Evolutionary conservation across 2,888 invertebrate species (phyloP), one percentile per base, ranked within the genome.

Genomic region (Apotomis capreana): DNA sequence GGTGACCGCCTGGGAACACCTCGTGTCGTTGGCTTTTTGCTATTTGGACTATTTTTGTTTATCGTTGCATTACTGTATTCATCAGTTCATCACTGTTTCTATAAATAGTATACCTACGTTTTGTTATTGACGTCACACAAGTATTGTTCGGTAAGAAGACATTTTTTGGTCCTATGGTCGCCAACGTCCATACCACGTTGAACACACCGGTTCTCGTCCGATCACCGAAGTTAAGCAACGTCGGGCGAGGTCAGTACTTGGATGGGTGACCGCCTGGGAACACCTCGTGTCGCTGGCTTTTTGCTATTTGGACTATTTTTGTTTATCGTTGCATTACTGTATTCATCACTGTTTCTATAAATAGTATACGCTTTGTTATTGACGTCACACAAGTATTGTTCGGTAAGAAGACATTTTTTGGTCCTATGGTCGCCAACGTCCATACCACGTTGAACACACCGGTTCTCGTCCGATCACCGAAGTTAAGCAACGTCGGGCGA

Each of bases 1-100:
- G 78, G 79, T 79, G 78, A 78, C 78, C 78, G 78, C 78, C 77
- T 78, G 78, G 78, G 78, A 78, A 78, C 78, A 78, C 77, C 75
- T 68, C 77, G 78, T 77, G 78, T 58, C 73, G 77, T 78, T 78
- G 78, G 77, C 75, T 74, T 76, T 75, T 75, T 76, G 68, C 44
- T 12, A 26, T 26, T 26, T 26, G 26, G 26, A 26, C 26, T 26
- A 26, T 26, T 26, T 26, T 26, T 26, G 26, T 26, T 26, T 26
- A 26, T 26, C 26, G 26, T 2, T 26, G 26, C 26, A 26, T 26
- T 26, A 26, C 26, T 2, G 1, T 26, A 26, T 26, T 26, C 1
- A 26, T 26, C 26, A 26, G 2, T 26, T 26, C 1, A 26, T 26
- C 26, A 26, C 26, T 26, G 26, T 26, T 26, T 26, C 26, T 26